phyloP scores from a whole-genome alignment of 2,797 vertebrate genomes.

The Bryconaethiops microstoma region DNA sequence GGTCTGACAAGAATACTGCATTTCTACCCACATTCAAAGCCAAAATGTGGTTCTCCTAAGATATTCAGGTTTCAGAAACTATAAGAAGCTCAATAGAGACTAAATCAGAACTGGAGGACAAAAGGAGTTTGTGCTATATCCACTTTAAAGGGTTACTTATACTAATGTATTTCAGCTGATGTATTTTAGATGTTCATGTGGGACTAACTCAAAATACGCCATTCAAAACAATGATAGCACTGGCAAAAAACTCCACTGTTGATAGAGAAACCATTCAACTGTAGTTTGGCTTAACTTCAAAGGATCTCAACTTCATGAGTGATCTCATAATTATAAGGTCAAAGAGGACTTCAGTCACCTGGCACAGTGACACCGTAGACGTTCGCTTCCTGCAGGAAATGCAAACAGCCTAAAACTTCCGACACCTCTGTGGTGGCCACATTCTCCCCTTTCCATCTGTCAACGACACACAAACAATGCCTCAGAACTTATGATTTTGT shows the following conservation, averaged over 20 bases:
- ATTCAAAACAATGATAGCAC: neutral
- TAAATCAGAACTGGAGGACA: neutral
- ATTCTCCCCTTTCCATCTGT: slow-evolving; percentile 93
- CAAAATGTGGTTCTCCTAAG: neutral
- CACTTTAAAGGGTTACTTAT: neutral
- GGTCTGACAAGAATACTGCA: neutral
- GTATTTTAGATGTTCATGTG: neutral
- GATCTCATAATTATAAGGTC: slow-evolving; percentile 13
- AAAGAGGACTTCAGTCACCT: slow-evolving; percentile 71
- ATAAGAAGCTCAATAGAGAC: neutral
- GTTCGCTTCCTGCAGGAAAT: slow-evolving; percentile 84
- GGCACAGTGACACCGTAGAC: slow-evolving; percentile 85
- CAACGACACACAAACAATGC: slow-evolving; percentile 7
- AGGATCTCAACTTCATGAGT: neutral
- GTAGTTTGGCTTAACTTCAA: slow-evolving; percentile 2
- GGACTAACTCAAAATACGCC: neutral
- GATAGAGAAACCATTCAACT: neutral
- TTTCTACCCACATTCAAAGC: neutral
- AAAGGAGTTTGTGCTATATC: no score
- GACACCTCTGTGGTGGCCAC: slow-evolving; percentile 90
- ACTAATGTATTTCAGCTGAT: neutral
- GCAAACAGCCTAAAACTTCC: slow-evolving; percentile 76
- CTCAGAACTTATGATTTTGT: neutral
- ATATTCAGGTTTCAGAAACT: neutral
- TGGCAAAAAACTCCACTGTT: neutral